Percentiles rank a stretch among this genome's conserved stretches.
These are phyloP conservation scores for Gobio occitaniae DNA, from an alignment of 2,797 vertebrate genomes.

Conservation along the genomic window DNA sequence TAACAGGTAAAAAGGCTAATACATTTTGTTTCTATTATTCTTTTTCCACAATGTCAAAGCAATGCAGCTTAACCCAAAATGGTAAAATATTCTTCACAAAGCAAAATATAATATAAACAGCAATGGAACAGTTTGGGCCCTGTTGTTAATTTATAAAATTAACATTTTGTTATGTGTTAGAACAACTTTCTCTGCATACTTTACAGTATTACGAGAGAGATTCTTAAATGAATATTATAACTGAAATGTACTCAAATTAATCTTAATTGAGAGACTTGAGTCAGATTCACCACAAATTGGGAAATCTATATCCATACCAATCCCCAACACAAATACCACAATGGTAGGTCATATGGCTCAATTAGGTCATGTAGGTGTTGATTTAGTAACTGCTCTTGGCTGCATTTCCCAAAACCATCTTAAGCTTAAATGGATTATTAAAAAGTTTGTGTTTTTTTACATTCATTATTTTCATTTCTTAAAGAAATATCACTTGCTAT, in stretches of 20 bases:
- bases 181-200: neutral
- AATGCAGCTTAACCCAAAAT: no score
- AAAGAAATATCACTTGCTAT: neutral
- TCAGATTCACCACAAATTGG: neutral
- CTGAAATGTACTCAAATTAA: neutral
- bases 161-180: neutral
- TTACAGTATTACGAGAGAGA: neutral
- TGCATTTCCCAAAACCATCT: neutral
- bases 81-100: no score
- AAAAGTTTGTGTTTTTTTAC: neutral
- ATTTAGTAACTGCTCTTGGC: neutral
- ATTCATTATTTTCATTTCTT: neutral
- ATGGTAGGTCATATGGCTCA: neutral
- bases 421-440: neutral
- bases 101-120: neutral
- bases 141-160: neutral
- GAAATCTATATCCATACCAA: neutral
- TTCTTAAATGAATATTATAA: neutral
- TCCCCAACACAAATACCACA: neutral
- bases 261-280: neutral
- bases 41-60: no score
- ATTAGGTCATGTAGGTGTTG: conserved; percentile 2
- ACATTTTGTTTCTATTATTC: no score
- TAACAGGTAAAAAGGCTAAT: no score
- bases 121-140: neutral